Conservation (phyloP, 35 echinoderm and acorn worm genomes). For the Apostichopus parvimensis region DNA sequence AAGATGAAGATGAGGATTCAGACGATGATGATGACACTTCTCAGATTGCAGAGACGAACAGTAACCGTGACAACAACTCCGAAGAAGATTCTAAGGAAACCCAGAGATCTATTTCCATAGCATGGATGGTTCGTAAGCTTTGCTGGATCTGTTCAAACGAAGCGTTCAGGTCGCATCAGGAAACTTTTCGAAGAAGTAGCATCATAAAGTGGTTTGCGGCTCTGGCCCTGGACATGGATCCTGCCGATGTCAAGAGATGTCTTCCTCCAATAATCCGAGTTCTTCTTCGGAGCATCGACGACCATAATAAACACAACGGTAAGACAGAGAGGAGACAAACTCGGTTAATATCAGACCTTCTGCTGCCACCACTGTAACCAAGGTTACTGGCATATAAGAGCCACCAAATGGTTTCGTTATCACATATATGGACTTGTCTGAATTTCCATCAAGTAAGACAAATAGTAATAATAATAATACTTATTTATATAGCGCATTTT, state of each 20-base stretch:
- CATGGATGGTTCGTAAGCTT: constrained; percentile 78
- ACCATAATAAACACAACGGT: constrained; percentile 78
- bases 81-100: neutral
- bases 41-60: neutral
- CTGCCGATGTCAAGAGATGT: constrained; percentile 48
- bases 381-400: too few relatives aligned
- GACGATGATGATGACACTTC: neutral
- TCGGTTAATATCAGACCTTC: neutral
- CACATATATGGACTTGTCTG: too few relatives aligned
- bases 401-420: too few relatives aligned
- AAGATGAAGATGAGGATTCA: neutral
- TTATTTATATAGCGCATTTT: too few relatives aligned
- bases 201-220: constrained; percentile 90
- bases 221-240: constrained; percentile 69
- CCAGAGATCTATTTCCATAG: constrained; percentile 20
- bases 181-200: constrained; percentile 62
- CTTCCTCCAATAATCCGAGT: constrained; percentile 69
- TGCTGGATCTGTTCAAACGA: constrained; percentile 73
- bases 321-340: neutral
- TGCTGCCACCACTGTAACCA: neutral
- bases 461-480: too few relatives aligned
- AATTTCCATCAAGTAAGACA: too few relatives aligned
- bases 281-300: constrained; percentile 64
- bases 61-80: neutral
- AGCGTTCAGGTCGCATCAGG: constrained; percentile 59